Conservation (phyloP, 2,113 vertebrate species). For the Pyxicephalus adspersus region DNA sequence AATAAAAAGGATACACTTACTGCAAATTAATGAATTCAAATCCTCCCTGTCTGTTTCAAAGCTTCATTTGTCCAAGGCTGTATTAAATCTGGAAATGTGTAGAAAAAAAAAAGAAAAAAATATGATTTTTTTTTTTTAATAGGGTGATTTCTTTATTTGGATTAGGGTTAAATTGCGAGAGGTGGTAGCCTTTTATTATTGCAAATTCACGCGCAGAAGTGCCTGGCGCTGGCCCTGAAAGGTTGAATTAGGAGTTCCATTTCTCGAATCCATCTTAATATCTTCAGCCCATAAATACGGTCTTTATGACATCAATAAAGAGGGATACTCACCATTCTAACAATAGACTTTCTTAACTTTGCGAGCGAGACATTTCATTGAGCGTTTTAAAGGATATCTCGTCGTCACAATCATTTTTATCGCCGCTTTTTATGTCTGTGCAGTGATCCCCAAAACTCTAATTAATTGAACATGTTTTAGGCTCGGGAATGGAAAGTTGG, state of each 20-base stretch:
- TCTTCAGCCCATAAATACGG: constrained; percentile 73
- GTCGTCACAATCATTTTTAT: constrained; percentile 59
- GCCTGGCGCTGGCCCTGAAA: constrained; percentile 67
- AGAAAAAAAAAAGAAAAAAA: constrained; percentile 47
- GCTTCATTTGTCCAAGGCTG: constrained; percentile 67
- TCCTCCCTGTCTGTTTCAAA: constrained; percentile 62
- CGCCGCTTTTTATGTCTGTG: constrained; percentile 60
- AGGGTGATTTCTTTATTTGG: constrained; percentile 73
- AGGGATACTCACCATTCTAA: constrained; percentile 66
- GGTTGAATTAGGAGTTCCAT: constrained; percentile 72
- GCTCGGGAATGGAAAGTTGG: constrained; percentile 5
- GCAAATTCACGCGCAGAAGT: constrained; percentile 62
- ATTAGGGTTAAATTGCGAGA: constrained; percentile 71
- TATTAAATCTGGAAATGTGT: constrained; percentile 70
- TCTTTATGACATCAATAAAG: constrained; percentile 73
- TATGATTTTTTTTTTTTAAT: constrained; percentile 67
- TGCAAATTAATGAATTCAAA: constrained; percentile 62
- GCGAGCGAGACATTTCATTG: constrained; percentile 63
- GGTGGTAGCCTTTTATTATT: constrained; percentile 66
- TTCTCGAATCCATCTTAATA: constrained; percentile 74
- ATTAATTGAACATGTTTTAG: constrained; percentile 65
- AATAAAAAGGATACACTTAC: constrained; percentile 15
- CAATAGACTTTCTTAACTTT: constrained; percentile 67
- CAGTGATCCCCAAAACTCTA: constrained; percentile 66
- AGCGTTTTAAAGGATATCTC: constrained; percentile 60